Evolutionary conservation across 2,113 vertebrate species (phyloP).

Genomic region (Copsychus sechellarum): DNA sequence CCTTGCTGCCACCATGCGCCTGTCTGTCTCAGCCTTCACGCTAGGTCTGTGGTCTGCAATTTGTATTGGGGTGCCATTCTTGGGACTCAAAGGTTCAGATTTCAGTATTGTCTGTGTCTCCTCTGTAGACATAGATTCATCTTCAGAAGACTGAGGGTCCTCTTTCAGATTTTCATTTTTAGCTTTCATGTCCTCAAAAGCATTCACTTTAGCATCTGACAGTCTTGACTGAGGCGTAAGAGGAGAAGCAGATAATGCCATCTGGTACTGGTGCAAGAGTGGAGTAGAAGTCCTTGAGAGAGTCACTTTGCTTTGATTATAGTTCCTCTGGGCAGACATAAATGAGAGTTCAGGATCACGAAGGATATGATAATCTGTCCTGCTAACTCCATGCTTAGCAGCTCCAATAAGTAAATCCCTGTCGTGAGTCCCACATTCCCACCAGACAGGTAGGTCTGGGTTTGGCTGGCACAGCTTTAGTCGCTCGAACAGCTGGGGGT

Average conservation of each 20-base stretch:
- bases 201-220: conserved; percentile 75
- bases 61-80: conserved; percentile 75
- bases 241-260: conserved; percentile 79
- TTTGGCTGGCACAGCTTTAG: conserved; percentile 90
- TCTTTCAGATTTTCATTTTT: conserved; percentile 81
- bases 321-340: conserved; percentile 90
- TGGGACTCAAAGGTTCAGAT: conserved; percentile 79
- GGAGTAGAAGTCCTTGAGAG: conserved; percentile 81
- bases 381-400: conserved; percentile 96
- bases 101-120: conserved; percentile 73
- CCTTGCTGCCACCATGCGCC: conserved; percentile 91
- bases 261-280: conserved; percentile 81
- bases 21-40: conserved; percentile 73
- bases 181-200: conserved; percentile 73
- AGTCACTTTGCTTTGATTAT: conserved; percentile 87
- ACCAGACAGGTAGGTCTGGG: conserved; percentile 94
- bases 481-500: conserved; percentile 87
- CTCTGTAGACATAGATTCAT: conserved; percentile 79
- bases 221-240: conserved; percentile 73
- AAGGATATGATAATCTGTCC: conserved; percentile 98
- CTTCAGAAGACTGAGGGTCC: conserved; percentile 83
- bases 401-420: conserved; percentile 93
- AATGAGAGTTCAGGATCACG: conserved; percentile 96
- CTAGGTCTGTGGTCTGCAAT: conserved; percentile 79
- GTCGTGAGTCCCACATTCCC: conserved; percentile 92